Base-by-base conservation (phyloP, 2,113 vertebrate genomes). In the Cyanoderma ruficeps region DNA sequence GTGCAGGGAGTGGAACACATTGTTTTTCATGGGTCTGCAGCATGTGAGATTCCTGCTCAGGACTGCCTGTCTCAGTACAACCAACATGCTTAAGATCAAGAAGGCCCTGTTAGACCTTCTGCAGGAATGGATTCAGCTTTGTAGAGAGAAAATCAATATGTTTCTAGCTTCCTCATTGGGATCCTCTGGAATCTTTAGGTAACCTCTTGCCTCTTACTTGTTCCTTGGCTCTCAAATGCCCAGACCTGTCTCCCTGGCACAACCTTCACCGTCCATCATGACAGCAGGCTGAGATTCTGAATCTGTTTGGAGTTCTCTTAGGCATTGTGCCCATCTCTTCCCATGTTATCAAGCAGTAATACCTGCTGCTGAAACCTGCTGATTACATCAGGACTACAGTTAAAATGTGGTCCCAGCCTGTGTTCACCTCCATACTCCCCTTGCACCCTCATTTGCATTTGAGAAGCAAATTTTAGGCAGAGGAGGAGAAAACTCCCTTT, bases 1-100 rank as follows among this genome's bases (percentile, higher is more conserved):
- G n/a, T 6, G 31, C 2, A 1, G 53, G 18, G 31, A 49, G 44
- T 23, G 44, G 64, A 49, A 60, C 0, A 2, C 65, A 11, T 4
- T 42, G 56, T 35, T 89, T 63, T 71, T 64, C 31, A 17, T 1
- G 11, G 53, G 10, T 59, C 67, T 80, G 31, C 24, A 57, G 55
- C 28, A 21, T 3, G 1, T 25, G 41, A 59, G 31, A 30, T 68
- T 28, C 44, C 39, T 28, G 30, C 42, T 56, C 0, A 1, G 15
- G 37, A 24, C 70, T 72, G 35, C 47, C 37, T 44, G 52, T 70
- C 44, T 46, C 57, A 37, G 21, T 15, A 41, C 35, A 44, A 31
- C 19, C 59, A 72, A 49, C 9, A 33, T 0, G 6, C 35, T 2
- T 20, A 61, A 57, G 64, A 39, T 35, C 35, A 71, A 78, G 60